A percentile compares a stretch with the other conserved stretches of the same genome.
phyloP scores from a whole-genome alignment of 2,888 invertebrate species.

The Rhagonycha fulva region DNA sequence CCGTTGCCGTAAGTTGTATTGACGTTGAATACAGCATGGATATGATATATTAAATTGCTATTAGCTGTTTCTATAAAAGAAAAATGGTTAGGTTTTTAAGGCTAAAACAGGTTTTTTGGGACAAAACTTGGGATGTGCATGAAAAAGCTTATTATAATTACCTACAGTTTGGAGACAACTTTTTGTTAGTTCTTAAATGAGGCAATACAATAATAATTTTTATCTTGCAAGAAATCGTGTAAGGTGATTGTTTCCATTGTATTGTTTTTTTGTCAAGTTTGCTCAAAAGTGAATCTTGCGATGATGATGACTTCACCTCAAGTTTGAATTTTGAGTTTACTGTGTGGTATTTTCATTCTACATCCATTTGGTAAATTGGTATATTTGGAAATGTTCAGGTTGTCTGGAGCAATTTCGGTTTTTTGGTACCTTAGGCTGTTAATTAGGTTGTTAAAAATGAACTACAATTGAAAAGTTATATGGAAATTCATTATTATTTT shows the following conservation, averaged over 20 bases:
- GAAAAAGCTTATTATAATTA: not conserved
- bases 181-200: not conserved
- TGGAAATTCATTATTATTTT: not conserved
- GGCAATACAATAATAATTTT: not conserved
- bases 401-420: slow-evolving; percentile 3
- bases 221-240: not conserved
- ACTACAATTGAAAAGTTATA: not conserved
- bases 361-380: not conserved
- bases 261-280: not conserved
- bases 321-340: not conserved
- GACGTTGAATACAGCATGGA: slow-evolving; percentile 26
- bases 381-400: slow-evolving; percentile 12
- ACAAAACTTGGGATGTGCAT: slow-evolving; percentile 28
- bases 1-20: slow-evolving; percentile 86
- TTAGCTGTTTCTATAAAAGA: slow-evolving; percentile 10
- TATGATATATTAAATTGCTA: slow-evolving; percentile 15
- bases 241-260: not conserved
- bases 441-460: not conserved
- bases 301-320: not conserved
- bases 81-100: slow-evolving; percentile 7
- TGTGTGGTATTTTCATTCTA: not conserved
- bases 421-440: not conserved
- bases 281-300: not conserved
- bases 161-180: not conserved
- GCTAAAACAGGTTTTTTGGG: slow-evolving; percentile 24